These are phyloP conservation scores for Acrossocheilus fasciatus DNA, from an alignment of 2,797 vertebrate genomes.

Conservation along the genomic window DNA sequence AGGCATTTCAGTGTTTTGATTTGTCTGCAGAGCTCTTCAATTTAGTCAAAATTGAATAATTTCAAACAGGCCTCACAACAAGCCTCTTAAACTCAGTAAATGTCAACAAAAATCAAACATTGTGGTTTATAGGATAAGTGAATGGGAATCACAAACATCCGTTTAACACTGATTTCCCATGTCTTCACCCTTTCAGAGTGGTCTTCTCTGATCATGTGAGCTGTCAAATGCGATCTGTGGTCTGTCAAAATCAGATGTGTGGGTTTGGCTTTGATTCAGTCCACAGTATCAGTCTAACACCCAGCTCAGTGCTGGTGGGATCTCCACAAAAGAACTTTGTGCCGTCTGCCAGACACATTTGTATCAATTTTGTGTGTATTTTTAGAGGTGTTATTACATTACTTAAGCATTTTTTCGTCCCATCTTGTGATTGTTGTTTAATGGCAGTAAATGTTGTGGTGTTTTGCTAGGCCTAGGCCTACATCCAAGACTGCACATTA, in stretches of 20 bases:
- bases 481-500: not conserved
- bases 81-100: slow-evolving; percentile 1
- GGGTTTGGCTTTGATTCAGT: slow-evolving; percentile 31
- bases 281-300: slow-evolving; percentile 10
- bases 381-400: slow-evolving; percentile 11
- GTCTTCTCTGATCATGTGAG: slow-evolving; percentile 28
- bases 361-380: slow-evolving; percentile 7
- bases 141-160: slow-evolving; percentile 22
- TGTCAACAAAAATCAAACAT: slow-evolving; percentile 10
- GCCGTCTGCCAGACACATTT: not conserved
- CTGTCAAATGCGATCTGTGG: slow-evolving; percentile 15
- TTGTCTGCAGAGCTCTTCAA: slow-evolving; percentile 8
- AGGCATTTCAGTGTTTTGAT: not conserved
- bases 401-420: not conserved
- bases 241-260: slow-evolving; percentile 27
- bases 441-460: not conserved
- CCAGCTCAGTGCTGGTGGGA: not conserved
- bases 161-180: slow-evolving; percentile 6
- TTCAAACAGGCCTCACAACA: slow-evolving; percentile 1
- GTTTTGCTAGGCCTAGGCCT: not conserved
- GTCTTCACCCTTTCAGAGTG: not conserved
- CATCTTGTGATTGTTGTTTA: slow-evolving; percentile 4
- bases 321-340: not conserved
- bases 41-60: slow-evolving; percentile 9
- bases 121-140: slow-evolving; percentile 8